These are phyloP conservation scores for Drosophila nigrodunni DNA, from an alignment of 1,140 invertebrate genomes.

Conservation along the genomic window DNA sequence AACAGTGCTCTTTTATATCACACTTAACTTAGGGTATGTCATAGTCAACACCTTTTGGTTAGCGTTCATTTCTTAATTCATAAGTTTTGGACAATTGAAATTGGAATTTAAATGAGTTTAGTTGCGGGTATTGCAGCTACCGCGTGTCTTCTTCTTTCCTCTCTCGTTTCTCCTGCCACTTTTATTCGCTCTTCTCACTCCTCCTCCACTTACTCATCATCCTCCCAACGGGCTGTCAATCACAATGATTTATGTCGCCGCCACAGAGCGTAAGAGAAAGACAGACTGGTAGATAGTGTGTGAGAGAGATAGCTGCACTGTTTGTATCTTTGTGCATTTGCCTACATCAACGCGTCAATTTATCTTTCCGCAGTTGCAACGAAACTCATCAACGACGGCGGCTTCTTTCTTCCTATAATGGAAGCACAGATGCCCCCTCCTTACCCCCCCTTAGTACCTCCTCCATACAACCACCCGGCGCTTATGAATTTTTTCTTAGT, in stretches of 20 bases:
- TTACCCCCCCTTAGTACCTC: slow-evolving; percentile 41
- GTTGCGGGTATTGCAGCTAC: slow-evolving; percentile 66
- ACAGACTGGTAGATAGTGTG: slow-evolving; percentile 1
- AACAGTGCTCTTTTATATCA: not conserved
- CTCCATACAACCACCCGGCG: not conserved
- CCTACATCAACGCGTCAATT: slow-evolving; percentile 79
- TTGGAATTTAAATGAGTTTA: slow-evolving; percentile 82
- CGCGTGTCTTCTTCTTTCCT: slow-evolving; percentile 13
- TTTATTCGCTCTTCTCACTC: not conserved
- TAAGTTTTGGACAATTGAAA: slow-evolving; percentile 75
- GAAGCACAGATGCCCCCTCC: slow-evolving; percentile 16
- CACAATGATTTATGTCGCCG: slow-evolving; percentile 84
- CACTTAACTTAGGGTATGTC: slow-evolving; percentile 14
- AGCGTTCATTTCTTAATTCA: slow-evolving; percentile 39
- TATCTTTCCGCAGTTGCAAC: slow-evolving; percentile 82
- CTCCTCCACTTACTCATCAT: slow-evolving; percentile 27
- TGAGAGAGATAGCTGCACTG: slow-evolving; percentile 22
- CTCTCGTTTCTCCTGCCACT: too few species aligned
- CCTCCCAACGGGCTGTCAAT: slow-evolving; percentile 75
- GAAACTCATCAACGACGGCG: slow-evolving; percentile 75
- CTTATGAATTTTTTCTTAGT: slow-evolving; percentile 8
- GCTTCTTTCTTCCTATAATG: slow-evolving; percentile 78
- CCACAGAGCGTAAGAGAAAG: slow-evolving; percentile 32
- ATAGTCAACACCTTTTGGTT: not conserved
- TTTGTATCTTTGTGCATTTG: slow-evolving; percentile 73